Evolutionary conservation across 2,797 vertebrate genomes (phyloP).

Genomic region (Amphiprion clarkii): DNA sequence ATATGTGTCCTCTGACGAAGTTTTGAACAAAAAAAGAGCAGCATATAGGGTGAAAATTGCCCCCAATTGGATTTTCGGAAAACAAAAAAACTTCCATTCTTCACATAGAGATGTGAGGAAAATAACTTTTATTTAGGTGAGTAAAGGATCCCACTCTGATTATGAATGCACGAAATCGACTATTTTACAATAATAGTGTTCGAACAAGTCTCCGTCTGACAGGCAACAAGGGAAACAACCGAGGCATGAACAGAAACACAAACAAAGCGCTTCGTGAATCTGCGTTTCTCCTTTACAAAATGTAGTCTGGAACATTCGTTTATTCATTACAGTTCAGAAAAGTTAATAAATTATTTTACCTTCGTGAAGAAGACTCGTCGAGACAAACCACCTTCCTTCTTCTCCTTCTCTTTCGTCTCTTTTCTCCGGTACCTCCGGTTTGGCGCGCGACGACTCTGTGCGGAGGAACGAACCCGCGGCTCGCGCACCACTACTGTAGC

Average conservation of each 20-base stretch:
- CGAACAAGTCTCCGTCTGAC: not conserved
- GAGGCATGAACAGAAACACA: not conserved
- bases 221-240: not conserved
- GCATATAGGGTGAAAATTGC: too few species aligned
- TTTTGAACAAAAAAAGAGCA: not conserved
- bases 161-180: not conserved
- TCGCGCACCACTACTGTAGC: slow-evolving; percentile 32
- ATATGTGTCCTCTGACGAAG: not conserved
- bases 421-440: slow-evolving; percentile 26
- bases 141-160: not conserved
- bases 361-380: slow-evolving; percentile 56
- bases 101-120: not conserved
- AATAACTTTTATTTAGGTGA: not conserved
- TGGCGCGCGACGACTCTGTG: slow-evolving; percentile 37
- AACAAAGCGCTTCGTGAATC: not conserved
- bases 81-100: not conserved
- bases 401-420: not conserved
- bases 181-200: not conserved
- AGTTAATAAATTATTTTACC: slow-evolving; percentile 53
- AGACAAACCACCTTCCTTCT: not conserved
- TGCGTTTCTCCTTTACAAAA: not conserved
- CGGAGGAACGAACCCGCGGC: slow-evolving; percentile 15
- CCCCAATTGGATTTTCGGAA: not conserved
- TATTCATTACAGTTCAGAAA: not conserved
- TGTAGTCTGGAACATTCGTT: not conserved